A percentile compares a stretch with the other conserved stretches of the same genome.
phyloP scores from a whole-genome alignment of 2,888 invertebrate species.

The Galerucella pusilla region DNA sequence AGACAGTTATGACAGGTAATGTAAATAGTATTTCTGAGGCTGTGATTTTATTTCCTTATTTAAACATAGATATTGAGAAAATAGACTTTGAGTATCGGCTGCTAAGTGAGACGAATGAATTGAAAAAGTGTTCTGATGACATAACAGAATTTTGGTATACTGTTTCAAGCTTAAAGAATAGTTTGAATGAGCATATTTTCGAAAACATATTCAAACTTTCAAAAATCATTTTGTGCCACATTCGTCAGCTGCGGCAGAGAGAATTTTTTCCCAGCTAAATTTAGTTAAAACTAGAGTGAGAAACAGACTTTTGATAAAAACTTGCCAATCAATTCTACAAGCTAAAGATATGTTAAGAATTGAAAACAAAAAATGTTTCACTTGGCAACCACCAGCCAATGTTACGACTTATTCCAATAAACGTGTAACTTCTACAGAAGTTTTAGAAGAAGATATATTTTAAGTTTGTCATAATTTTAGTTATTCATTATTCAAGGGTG shows the following conservation, averaged over 20 bases:
- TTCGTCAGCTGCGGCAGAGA: constrained; percentile 14
- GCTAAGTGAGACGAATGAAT: constrained; percentile 20
- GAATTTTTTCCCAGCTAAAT: constrained; percentile 15
- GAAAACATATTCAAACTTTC: constrained; percentile 16
- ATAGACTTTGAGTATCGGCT: constrained; percentile 26
- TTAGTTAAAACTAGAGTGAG: constrained; percentile 15
- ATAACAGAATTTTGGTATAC: constrained; percentile 18
- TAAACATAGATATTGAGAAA: constrained; percentile 19
- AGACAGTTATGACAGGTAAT: constrained; percentile 21
- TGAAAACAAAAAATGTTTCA: constrained; percentile 19
- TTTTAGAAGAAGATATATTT: too few relatives aligned
- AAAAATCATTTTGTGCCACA: constrained; percentile 18
- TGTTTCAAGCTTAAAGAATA: constrained; percentile 15
- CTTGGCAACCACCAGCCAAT: constrained; percentile 20
- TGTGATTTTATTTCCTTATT: constrained; percentile 26
- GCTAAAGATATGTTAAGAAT: constrained; percentile 20
- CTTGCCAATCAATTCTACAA: constrained; percentile 19
- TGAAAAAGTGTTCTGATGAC: constrained; percentile 21
- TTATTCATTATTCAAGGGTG: constrained; percentile 7
- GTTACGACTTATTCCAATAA: constrained; percentile 15
- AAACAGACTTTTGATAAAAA: constrained; percentile 15
- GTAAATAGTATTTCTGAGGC: constrained; percentile 15
- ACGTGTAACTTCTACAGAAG: constrained; percentile 10
- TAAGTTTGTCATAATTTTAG: constrained; percentile 16
- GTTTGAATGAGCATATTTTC: constrained; percentile 19